Percentiles rank a stretch among this genome's conserved stretches.
Conservation (phyloP, 2,797 vertebrate species). For the Malurus leucopterus region DNA sequence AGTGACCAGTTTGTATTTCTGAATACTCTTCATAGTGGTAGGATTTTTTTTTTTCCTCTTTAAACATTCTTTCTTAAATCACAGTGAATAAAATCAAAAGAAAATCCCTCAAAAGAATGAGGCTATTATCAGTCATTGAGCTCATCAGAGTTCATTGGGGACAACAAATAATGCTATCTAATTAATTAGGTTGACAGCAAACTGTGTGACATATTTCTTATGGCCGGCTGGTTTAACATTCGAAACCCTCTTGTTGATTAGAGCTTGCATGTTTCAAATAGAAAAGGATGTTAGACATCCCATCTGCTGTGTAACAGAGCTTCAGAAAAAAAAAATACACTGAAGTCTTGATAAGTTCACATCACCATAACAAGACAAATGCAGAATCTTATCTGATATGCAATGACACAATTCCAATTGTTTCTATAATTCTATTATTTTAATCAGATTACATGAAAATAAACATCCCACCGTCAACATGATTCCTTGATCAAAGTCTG, state of each 20-base stretch:
- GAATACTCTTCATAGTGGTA: not conserved
- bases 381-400: constrained; percentile 38
- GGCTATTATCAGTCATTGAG: constrained; percentile 67
- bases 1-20: constrained; percentile 4
- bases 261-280: constrained; percentile 73
- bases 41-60: not conserved
- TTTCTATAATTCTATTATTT: constrained; percentile 45
- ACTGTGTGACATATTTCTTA: constrained; percentile 75
- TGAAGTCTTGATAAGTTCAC: constrained; percentile 64
- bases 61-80: constrained; percentile 26
- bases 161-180: constrained; percentile 77
- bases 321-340: constrained; percentile 26
- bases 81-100: constrained; percentile 43
- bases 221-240: constrained; percentile 75
- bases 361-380: constrained; percentile 55
- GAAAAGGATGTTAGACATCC: constrained; percentile 73
- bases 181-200: constrained; percentile 80
- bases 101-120: constrained; percentile 57
- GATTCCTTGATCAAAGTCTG: not conserved
- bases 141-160: constrained; percentile 69
- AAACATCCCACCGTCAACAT: not conserved
- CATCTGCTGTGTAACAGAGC: constrained; percentile 70
- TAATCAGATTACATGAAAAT: not conserved
- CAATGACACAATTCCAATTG: constrained; percentile 6
- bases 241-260: constrained; percentile 75